Conservation (phyloP, 2,888 invertebrate genomes). For the Syrista parreyssii region DNA sequence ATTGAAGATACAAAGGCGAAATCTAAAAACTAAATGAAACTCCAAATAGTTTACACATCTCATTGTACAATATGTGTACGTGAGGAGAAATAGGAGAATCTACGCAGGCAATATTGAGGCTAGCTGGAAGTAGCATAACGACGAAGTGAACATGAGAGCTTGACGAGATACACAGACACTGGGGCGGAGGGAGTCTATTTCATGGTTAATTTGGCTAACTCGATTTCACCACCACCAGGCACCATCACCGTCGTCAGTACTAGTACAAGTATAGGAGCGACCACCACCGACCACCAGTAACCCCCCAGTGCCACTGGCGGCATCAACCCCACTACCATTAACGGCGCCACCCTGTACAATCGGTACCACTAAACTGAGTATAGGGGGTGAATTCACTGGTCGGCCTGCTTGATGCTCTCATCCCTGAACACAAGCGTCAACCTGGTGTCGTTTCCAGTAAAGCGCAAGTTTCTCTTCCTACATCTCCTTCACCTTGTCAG, state of each 20-base stretch:
- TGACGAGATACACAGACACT: conserved; percentile 55
- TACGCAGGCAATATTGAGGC: not conserved
- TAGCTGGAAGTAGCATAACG: not conserved
- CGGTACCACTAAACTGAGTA: conserved; percentile 45
- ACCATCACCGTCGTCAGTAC: conserved; percentile 12
- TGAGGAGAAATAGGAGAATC: not conserved
- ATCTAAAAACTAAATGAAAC: not conserved
- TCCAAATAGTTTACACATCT: not conserved
- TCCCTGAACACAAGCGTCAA: not conserved
- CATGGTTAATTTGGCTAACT: conserved; percentile 67
- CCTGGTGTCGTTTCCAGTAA: not conserved
- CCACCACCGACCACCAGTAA: conserved; percentile 4
- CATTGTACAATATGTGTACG: not conserved
- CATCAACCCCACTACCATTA: conserved; percentile 21
- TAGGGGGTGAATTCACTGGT: conserved; percentile 38
- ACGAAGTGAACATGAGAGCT: conserved; percentile 45
- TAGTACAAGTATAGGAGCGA: not conserved
- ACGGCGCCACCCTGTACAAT: conserved; percentile 41
- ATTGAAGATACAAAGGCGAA: not conserved
- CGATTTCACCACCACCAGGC: conserved; percentile 56
- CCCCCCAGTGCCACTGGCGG: conserved; percentile 31
- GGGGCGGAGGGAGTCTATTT: conserved; percentile 66
- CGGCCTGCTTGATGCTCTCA: conserved; percentile 31
- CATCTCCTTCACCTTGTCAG: not conserved
- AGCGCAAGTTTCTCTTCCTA: not conserved